These are phyloP conservation scores for Balaeniceps rex DNA, from an alignment of 2,113 vertebrate genomes.

Conservation along the genomic window DNA sequence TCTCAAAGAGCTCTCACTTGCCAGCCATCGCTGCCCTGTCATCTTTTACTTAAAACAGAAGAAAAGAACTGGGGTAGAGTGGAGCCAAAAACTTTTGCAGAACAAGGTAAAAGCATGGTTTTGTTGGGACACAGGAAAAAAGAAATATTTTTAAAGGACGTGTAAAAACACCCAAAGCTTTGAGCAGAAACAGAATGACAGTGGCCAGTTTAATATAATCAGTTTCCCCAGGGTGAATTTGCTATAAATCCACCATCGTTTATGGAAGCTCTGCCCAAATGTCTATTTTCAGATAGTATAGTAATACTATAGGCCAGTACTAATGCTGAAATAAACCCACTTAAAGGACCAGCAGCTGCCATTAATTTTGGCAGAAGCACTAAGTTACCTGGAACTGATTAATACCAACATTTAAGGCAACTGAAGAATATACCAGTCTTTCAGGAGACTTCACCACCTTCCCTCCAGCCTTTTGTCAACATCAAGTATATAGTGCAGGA, in stretches of 20 bases:
- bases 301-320: neutral
- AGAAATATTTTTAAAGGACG: neutral
- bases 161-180: neutral
- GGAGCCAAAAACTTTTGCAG: neutral
- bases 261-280: neutral
- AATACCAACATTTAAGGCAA: neutral
- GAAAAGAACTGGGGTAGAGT: neutral
- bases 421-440: neutral
- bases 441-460: neutral
- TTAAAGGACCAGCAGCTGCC: neutral
- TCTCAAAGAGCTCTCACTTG: neutral
- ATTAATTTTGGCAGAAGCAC: neutral
- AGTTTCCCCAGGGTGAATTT: neutral
- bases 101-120: neutral
- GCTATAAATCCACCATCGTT: neutral
- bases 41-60: neutral
- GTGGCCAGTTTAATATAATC: neutral
- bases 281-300: neutral
- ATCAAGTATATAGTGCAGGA: neutral
- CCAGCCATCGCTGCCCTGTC: neutral
- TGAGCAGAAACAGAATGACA: neutral
- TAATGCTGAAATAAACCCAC: accelerated
- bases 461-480: neutral
- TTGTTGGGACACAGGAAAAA: neutral
- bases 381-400: neutral